Evolutionary conservation across 2,888 invertebrate genomes (phyloP).

Genomic region (Celastrina argiolus): DNA sequence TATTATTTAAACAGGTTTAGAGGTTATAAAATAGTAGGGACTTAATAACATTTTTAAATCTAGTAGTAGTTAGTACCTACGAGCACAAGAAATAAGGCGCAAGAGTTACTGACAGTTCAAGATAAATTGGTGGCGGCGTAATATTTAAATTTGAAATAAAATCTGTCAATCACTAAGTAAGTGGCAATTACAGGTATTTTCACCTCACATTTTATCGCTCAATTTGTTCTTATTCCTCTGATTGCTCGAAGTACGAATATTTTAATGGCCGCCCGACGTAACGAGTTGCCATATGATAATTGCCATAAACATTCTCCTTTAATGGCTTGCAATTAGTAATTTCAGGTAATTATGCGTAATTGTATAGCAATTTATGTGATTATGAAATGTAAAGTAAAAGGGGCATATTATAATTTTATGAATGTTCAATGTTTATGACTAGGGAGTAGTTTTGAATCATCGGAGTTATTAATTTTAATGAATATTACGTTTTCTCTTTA

Average conservation of each 20-base stretch:
- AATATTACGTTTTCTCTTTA: neutral
- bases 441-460: neutral
- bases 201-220: neutral
- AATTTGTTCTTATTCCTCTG: slow-evolving; percentile 1
- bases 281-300: slow-evolving; percentile 2
- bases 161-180: slow-evolving; percentile 8
- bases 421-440: neutral
- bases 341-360: neutral
- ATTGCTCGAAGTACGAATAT: neutral
- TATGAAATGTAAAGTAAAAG: neutral
- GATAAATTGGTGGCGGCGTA: slow-evolving; percentile 1
- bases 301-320: slow-evolving; percentile 7
- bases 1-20: too few relatives aligned
- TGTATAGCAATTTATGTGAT: neutral
- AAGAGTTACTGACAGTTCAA: neutral
- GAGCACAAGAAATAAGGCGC: neutral
- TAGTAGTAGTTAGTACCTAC: neutral
- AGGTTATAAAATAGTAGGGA: too few relatives aligned
- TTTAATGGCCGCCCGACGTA: neutral
- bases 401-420: neutral
- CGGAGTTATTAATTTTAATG: neutral
- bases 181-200: neutral
- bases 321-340: neutral
- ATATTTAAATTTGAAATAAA: neutral
- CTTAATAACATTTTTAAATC: neutral